phyloP scores from a whole-genome alignment of 2,888 invertebrate genomes.

The Drosophila paramelanica region DNA sequence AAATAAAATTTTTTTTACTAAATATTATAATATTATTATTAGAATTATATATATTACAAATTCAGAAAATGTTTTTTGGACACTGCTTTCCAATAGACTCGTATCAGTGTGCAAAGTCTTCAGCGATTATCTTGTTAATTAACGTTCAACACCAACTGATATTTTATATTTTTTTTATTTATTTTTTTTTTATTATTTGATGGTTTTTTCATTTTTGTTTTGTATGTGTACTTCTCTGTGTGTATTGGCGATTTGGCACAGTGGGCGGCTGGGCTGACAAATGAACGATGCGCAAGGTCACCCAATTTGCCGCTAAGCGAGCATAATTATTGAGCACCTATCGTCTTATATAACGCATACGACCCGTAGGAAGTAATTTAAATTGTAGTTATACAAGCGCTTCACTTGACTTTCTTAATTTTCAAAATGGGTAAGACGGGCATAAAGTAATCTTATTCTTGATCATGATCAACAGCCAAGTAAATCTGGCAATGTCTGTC shows the following conservation, averaged over 20 bases:
- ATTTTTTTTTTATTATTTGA: not conserved
- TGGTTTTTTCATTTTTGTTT: slow-evolving; percentile 10
- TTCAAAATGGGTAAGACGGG: too few relatives aligned
- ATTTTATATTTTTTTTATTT: slow-evolving; percentile 6
- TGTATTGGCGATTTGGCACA: slow-evolving; percentile 38
- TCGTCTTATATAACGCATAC: slow-evolving; percentile 61
- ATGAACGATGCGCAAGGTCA: slow-evolving; percentile 47
- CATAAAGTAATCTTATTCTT: too few relatives aligned
- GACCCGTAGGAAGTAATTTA: slow-evolving; percentile 67
- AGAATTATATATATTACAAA: too few relatives aligned
- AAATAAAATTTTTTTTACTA: too few relatives aligned
- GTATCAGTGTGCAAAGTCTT: slow-evolving; percentile 46
- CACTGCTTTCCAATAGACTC: slow-evolving; percentile 4
- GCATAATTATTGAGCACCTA: slow-evolving; percentile 58
- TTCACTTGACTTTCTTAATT: slow-evolving; percentile 20
- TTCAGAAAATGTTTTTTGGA: too few relatives aligned
- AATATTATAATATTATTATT: too few relatives aligned
- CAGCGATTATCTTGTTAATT: slow-evolving; percentile 76
- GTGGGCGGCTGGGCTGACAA: slow-evolving; percentile 46
- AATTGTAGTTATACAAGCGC: slow-evolving; percentile 59
- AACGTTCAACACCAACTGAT: slow-evolving; percentile 36
- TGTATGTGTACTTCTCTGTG: slow-evolving; percentile 38
- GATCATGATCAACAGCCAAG: too few relatives aligned
- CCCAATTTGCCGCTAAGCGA: slow-evolving; percentile 48
- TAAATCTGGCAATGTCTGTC: too few relatives aligned